Conservation (phyloP, 2,113 vertebrate species). For the Petrocephalus zakoni region DNA sequence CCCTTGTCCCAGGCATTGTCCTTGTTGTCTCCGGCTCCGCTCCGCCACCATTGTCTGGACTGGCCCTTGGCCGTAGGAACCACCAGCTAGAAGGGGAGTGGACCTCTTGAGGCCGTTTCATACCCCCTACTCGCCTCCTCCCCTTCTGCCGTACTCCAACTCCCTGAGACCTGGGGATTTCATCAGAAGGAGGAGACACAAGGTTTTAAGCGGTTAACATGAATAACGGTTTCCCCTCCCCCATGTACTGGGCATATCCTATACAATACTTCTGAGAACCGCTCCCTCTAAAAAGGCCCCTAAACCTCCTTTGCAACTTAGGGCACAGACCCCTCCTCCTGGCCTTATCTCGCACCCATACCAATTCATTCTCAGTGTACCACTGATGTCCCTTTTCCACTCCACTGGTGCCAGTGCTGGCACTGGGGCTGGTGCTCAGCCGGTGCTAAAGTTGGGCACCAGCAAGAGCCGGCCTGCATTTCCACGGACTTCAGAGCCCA, state of each 20-base stretch:
- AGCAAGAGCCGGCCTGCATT: no score
- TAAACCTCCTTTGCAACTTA: slow-evolving; percentile 7
- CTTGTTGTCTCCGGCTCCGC: background rate
- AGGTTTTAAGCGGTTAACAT: slow-evolving; percentile 11
- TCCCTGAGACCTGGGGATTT: background rate
- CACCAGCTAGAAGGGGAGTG: background rate
- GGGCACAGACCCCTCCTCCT: background rate
- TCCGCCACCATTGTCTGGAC: background rate
- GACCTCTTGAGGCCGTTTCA: background rate
- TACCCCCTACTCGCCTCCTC: background rate
- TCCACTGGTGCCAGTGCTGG: no score
- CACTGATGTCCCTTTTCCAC: no score
- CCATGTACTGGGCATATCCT: background rate
- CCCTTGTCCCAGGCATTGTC: background rate
- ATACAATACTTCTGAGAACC: slow-evolving; percentile 12
- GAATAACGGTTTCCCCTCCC: background rate
- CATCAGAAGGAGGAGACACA: background rate
- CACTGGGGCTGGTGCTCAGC: no score
- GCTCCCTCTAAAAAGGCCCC: slow-evolving; percentile 11
- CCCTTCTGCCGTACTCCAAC: background rate
- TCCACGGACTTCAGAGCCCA: no score
- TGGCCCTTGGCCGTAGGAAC: background rate
- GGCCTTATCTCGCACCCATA: slow-evolving; percentile 15
- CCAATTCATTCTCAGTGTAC: background rate
- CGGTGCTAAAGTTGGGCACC: no score